A percentile compares a stretch with the other conserved stretches of the same genome.
Conservation (phyloP, 2,797 vertebrate species). For the Gambelia wislizenii region DNA sequence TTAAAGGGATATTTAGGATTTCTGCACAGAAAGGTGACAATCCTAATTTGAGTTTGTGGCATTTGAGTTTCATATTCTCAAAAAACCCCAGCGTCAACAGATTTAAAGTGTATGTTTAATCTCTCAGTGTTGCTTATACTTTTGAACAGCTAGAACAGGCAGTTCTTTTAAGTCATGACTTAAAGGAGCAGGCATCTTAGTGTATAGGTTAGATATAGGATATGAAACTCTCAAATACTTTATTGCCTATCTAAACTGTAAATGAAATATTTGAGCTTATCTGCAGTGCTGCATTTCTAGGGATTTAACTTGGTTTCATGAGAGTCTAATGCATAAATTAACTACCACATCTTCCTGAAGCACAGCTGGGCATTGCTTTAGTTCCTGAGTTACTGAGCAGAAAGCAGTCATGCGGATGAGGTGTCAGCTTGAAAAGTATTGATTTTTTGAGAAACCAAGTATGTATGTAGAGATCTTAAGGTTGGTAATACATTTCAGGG, state of each 20-base stretch:
- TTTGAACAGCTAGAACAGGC: neutral
- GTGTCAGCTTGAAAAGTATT: neutral
- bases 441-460: neutral
- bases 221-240: slow-evolving; percentile 14
- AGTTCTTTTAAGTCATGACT: neutral
- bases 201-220: neutral
- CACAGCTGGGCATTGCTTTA: neutral
- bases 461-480: neutral
- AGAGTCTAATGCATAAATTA: slow-evolving; percentile 28
- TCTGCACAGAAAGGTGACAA: neutral
- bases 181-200: neutral
- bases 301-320: slow-evolving; percentile 9
- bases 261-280: slow-evolving; percentile 26
- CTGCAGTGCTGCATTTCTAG: slow-evolving; percentile 1
- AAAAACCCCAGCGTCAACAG: neutral
- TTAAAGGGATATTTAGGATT: neutral
- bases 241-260: neutral
- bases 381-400: neutral
- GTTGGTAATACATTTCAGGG: neutral
- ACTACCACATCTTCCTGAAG: neutral
- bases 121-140: neutral
- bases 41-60: neutral
- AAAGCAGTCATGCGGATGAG: neutral
- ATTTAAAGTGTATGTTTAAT: neutral
- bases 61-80: neutral